phyloP scores from a whole-genome alignment of 2,888 invertebrate species.

The Drosophila paranaensis region DNA sequence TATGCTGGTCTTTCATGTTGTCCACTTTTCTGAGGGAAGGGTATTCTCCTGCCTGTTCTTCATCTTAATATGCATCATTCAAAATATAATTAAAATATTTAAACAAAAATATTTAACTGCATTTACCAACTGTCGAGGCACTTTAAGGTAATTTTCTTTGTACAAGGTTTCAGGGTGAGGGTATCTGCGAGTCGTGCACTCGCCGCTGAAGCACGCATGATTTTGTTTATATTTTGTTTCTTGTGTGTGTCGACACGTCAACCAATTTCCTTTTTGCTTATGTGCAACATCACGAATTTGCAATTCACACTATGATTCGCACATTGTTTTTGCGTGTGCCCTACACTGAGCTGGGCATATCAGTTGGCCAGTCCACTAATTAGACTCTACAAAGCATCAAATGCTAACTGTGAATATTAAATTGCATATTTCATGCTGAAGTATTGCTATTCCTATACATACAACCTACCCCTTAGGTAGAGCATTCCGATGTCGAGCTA shows the following conservation, averaged over 20 bases:
- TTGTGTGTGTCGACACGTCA: constrained; percentile 18
- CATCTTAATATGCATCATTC: too few relatives aligned
- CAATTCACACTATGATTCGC: constrained; percentile 53
- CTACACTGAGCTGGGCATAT: not conserved
- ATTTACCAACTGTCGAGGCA: not conserved
- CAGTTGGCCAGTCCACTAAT: not conserved
- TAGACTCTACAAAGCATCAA: not conserved
- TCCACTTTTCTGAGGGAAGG: too few relatives aligned
- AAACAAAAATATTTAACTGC: too few relatives aligned
- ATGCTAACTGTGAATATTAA: not conserved
- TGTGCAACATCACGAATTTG: constrained; percentile 53
- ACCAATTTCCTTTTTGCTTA: constrained; percentile 16
- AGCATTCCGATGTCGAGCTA: constrained; percentile 12
- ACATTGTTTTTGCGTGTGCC: constrained; percentile 12
- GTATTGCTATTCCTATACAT: not conserved
- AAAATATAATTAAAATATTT: too few relatives aligned
- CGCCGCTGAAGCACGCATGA: not conserved
- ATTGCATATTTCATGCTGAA: too few relatives aligned
- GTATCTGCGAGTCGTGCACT: not conserved
- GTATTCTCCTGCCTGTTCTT: too few relatives aligned
- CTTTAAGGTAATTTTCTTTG: not conserved
- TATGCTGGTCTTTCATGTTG: too few relatives aligned
- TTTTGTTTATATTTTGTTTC: constrained; percentile 13
- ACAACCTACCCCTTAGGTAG: constrained; percentile 1
- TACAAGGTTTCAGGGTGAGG: not conserved